Evolutionary conservation across 2,113 vertebrate species (phyloP), one percentile per base, ranked within the genome.

Genomic region (Entomyzon cyanotis): DNA sequence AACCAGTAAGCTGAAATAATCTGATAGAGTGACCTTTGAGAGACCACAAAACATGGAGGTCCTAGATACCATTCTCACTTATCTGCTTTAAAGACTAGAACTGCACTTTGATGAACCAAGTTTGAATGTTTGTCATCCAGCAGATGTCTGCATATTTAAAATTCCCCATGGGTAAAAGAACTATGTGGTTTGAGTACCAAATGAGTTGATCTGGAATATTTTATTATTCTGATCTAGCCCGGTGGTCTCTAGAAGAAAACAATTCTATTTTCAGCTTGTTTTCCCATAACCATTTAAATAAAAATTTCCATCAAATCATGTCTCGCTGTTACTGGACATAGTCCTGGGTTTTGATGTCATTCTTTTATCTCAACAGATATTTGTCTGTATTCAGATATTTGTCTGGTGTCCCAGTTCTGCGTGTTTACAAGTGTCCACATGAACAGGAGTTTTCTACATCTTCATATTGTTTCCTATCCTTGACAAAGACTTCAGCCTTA

Each of bases 191-290:
- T 90, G 46, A 93, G 50, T 41, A 77, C 47, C 55, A 92, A 33
- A 81, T 42, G 63, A 81, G 33, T 93, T 74, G 46, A 70, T 92
- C 50, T 75, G 55, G 68, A 59, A 27, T 84, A 88, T 84, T 86
- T 93, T 76, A 67, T 83, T 89, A 89, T 81, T 89, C 35, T 93
- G 64, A 80, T 84, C 59, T 90, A 81, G 25, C 64, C 64, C 78
- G 89, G 92, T 94, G 83, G 80, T 90, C 88, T 92, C 63, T 56
- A 92, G 33, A 74, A 90, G 25, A 77, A 0, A 3, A 52, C 50
- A 85, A 69, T 42, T 74, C 56, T 90, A 84, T 94, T 95, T 94
- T 81, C 35, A 74, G 22, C 19, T 74, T 42, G 69, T 69, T 94
- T 94, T 88, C 21, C 50, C 37, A 44, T 63, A 88, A 92, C 8